phyloP scores from a whole-genome alignment of 2,113 vertebrate species.

The Phylloscopus trochilus region DNA sequence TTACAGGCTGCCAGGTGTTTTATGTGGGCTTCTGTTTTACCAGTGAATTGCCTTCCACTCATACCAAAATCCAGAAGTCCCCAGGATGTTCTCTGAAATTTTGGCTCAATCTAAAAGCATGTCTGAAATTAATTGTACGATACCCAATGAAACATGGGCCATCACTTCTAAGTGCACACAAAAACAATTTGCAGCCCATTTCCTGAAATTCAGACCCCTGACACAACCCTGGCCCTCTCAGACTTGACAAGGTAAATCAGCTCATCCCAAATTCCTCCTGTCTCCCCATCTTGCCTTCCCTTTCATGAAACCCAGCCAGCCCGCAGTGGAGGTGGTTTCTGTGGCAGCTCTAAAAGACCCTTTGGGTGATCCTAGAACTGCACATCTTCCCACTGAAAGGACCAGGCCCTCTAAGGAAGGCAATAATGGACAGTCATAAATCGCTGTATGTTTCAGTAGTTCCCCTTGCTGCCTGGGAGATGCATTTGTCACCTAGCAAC shows the following conservation, averaged over 20 bases:
- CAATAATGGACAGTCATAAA: constrained; percentile 15
- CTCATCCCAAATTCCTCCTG: background rate
- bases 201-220: background rate
- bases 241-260: background rate
- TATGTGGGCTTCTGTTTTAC: background rate
- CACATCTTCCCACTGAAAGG: background rate
- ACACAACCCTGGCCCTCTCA: background rate
- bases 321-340: background rate
- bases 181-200: background rate
- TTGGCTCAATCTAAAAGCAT: background rate
- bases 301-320: background rate
- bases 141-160: background rate
- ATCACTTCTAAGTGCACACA: background rate
- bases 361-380: background rate
- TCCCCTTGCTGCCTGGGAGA: background rate
- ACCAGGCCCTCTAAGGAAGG: background rate
- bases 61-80: background rate
- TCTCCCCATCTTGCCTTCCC: background rate
- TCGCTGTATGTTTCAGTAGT: background rate
- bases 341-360: background rate
- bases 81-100: background rate
- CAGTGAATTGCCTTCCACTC: background rate
- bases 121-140: background rate
- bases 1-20: background rate
- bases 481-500: constrained; percentile 64